Base-by-base conservation (phyloP, 2,888 invertebrate genomes). In the Eucera pruinosa region DNA sequence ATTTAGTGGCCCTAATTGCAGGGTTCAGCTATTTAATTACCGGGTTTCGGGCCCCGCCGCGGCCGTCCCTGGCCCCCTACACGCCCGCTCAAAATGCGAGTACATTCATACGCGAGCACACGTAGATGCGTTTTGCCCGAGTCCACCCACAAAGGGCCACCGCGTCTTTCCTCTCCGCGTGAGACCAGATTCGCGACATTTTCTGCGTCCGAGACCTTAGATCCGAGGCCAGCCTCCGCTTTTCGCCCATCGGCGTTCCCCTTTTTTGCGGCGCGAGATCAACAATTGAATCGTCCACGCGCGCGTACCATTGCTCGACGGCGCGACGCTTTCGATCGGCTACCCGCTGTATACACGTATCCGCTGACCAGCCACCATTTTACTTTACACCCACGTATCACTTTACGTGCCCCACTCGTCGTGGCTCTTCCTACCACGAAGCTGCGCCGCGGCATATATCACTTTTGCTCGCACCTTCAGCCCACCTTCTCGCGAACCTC, bases 1-100 rank as follows among this genome's bases (percentile, higher is more conserved):
- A 96, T 96, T 96, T 96, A 96, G 96, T 95, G 96, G 94, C 95
- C 95, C 95, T 96, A 96, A 96, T 96, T 96, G 95, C 95, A 96
- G 96, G 96, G 95, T 96, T 94, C 94, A 94, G 94, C 95, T 94
- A 95, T 95, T 96, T 96, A 96, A 96, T 96, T 96, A 96, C 95
- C 95, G 95, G 94, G 93, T 93, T 94, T 93, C 93, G 92, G 87
- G 83, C 86, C 85, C 78, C 65, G 80, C 80, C 81, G 81, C 78
- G 80, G 76, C 75, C 83, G 80, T 80, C 73, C 80, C 77, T 72
- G 74, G 82, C 66, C 86, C 82, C 81, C 72, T 81, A 81, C 72
- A 80, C 82, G 83, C 84, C 81, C 85, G 81, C 77, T 82, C 83
- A 82, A 84, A 88, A 85, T 84, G 85, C 86, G 85, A 86, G 85